Conservation (phyloP, 2,888 invertebrate species). For the Hydrotaea cyrtoneurina region DNA sequence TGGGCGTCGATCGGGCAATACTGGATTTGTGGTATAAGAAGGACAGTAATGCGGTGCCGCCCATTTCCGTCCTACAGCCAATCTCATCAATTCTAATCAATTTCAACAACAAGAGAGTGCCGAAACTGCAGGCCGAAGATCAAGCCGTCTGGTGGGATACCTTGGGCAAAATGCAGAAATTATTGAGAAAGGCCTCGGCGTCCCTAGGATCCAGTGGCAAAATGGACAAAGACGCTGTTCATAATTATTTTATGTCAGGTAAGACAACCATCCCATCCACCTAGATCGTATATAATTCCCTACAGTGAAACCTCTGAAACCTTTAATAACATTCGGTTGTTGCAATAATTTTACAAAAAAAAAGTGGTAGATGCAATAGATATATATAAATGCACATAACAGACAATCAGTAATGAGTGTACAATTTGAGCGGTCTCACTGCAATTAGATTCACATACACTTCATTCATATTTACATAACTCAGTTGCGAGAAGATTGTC, state of each 20-base stretch:
- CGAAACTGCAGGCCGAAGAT: slow-evolving; percentile 97
- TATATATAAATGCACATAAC: too few relatives aligned
- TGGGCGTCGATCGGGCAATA: slow-evolving; percentile 90
- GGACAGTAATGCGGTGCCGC: slow-evolving; percentile 97
- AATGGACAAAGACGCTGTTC: slow-evolving; percentile 95
- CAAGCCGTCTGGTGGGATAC: slow-evolving; percentile 99
- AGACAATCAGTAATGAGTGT: too few relatives aligned
- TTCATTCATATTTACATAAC: too few relatives aligned
- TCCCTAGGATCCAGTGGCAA: slow-evolving; percentile 92
- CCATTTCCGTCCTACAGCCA: slow-evolving; percentile 96
- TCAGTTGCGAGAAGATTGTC: too few relatives aligned
- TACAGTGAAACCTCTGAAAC: too few relatives aligned
- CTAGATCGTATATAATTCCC: too few relatives aligned
- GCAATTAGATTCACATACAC: too few relatives aligned
- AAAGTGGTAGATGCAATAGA: too few relatives aligned
- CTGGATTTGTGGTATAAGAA: slow-evolving; percentile 97
- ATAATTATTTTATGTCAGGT: slow-evolving; percentile 99
- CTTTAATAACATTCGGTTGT: too few relatives aligned
- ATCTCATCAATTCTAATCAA: slow-evolving; percentile 98
- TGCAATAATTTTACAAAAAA: too few relatives aligned
- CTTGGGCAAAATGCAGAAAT: slow-evolving; percentile 95
- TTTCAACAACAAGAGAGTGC: slow-evolving; percentile 98
- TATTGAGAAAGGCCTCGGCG: slow-evolving; percentile 94
- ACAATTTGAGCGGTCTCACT: too few relatives aligned
- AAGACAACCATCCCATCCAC: too few relatives aligned